A percentile compares a stretch with the other conserved stretches of the same genome.
Conservation (phyloP, 1,140 invertebrate species). For the Prorops nasuta region DNA sequence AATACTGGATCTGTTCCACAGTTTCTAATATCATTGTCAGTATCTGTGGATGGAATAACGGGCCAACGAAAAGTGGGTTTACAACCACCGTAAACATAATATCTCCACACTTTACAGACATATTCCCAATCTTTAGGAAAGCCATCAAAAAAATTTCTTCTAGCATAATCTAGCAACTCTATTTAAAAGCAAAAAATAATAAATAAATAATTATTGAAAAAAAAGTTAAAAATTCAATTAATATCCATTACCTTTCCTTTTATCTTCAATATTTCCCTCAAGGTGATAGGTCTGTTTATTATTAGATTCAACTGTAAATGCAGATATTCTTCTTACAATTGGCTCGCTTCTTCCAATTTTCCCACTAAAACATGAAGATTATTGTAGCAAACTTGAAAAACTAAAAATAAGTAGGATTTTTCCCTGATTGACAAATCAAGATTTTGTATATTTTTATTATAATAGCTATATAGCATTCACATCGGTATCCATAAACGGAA, state of each 20-base stretch:
- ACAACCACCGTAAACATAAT: conserved; percentile 26
- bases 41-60: conserved; percentile 38
- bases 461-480: no score
- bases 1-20: conserved; percentile 34
- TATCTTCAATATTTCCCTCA: conserved; percentile 37
- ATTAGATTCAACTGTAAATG: conserved; percentile 29
- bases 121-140: conserved; percentile 53
- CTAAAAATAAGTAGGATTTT: no score
- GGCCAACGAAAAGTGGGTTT: conserved; percentile 43
- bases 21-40: conserved; percentile 44
- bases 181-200: no score
- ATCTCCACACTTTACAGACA: conserved; percentile 41
- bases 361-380: no score
- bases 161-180: conserved; percentile 47
- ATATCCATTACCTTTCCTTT: conserved; percentile 29
- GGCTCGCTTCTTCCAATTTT: conserved; percentile 39
- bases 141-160: conserved; percentile 45
- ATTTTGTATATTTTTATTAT: no score
- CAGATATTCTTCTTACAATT: conserved; percentile 29
- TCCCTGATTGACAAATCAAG: no score
- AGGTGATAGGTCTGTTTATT: conserved; percentile 40
- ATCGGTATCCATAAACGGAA: no score
- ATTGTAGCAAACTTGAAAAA: no score
- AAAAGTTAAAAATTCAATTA: neutral
- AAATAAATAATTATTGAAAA: neutral